Conservation (phyloP, 1,140 invertebrate genomes). For the Bombus vancouverensis region DNA sequence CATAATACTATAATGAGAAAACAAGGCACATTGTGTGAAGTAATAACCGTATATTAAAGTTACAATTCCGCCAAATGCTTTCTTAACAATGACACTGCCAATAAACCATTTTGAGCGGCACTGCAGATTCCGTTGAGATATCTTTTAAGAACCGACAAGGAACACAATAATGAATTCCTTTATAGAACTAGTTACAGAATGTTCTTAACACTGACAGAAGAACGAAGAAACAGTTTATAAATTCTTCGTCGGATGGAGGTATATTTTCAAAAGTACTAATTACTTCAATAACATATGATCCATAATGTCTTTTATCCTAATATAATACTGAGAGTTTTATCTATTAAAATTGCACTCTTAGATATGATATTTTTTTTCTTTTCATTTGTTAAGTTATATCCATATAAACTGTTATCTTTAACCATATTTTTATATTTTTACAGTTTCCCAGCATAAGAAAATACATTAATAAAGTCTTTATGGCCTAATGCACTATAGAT, state of each 20-base stretch:
- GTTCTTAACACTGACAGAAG: slow-evolving; percentile 36
- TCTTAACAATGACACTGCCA: slow-evolving; percentile 46
- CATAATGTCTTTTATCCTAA: neutral
- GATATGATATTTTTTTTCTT: neutral
- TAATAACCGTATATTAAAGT: slow-evolving; percentile 27
- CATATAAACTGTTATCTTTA: neutral
- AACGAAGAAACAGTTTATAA: slow-evolving; percentile 26
- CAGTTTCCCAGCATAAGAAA: slow-evolving; percentile 1
- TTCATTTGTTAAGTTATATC: neutral
- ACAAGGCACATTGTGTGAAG: slow-evolving; percentile 26
- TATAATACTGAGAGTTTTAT: slow-evolving; percentile 1
- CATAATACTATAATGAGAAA: slow-evolving; percentile 50
- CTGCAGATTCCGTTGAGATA: slow-evolving; percentile 21
- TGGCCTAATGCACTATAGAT: slow-evolving; percentile 8
- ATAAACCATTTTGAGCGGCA: slow-evolving; percentile 17
- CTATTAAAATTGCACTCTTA: slow-evolving; percentile 1
- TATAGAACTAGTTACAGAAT: slow-evolving; percentile 16
- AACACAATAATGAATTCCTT: slow-evolving; percentile 48
- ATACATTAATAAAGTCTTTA: neutral
- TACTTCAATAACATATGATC: neutral
- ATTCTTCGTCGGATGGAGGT: slow-evolving; percentile 38
- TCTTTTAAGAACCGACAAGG: slow-evolving; percentile 17
- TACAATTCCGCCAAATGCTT: slow-evolving; percentile 22
- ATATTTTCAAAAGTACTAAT: slow-evolving; percentile 10
- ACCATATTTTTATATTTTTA: neutral